These are phyloP conservation scores for Struthidea cinerea DNA, from an alignment of 2,113 vertebrate species.

Conservation along the genomic window DNA sequence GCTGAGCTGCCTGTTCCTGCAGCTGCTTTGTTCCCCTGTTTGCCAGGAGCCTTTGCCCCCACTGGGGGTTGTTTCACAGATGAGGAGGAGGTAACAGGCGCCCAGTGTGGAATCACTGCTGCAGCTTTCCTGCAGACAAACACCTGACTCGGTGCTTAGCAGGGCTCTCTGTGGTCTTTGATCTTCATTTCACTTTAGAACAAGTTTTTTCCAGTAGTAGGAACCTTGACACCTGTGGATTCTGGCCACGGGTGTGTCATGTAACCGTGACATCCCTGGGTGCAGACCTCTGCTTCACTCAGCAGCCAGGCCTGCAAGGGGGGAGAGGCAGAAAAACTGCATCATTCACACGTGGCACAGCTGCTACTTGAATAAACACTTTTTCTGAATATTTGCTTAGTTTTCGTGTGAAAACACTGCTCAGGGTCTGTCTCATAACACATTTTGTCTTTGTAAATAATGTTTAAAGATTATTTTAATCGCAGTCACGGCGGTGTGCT, in stretches of 20 bases:
- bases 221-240: background rate
- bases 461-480: background rate
- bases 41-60: background rate
- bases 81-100: background rate
- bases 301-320: background rate
- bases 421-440: background rate
- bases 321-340: background rate
- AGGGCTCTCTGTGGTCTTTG: background rate
- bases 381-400: background rate
- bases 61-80: background rate
- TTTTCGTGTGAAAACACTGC: background rate
- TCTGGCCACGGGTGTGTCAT: rapidly evolving
- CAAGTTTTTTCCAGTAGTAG: background rate
- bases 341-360: background rate
- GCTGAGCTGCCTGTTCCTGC: background rate
- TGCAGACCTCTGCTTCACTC: background rate
- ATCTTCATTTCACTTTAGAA: background rate
- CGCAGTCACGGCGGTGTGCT: background rate
- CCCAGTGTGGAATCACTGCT: background rate
- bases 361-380: background rate
- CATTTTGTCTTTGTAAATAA: background rate
- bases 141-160: background rate
- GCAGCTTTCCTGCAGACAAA: background rate
- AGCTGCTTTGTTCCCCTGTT: background rate
- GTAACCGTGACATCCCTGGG: background rate